Percentiles rank a stretch among this genome's conserved stretches.
phyloP scores from a whole-genome alignment of 2,113 vertebrate genomes.

The Phyllostomus discolor region DNA sequence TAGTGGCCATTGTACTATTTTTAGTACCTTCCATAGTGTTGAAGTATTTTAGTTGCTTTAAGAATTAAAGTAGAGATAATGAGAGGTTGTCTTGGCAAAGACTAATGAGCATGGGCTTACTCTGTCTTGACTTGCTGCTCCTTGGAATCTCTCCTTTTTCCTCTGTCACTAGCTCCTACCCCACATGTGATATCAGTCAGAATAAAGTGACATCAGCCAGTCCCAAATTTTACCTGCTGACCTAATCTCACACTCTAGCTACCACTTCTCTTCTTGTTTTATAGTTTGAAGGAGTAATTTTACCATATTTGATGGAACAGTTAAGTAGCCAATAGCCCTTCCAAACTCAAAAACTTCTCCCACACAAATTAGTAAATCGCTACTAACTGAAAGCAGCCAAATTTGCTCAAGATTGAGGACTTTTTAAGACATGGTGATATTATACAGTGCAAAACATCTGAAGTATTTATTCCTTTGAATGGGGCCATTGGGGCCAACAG shows the following conservation, averaged over 20 bases:
- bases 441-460: not conserved
- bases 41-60: not conserved
- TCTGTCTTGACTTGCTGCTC: not conserved
- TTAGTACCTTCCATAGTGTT: not conserved
- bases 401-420: not conserved
- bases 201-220: not conserved
- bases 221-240: not conserved
- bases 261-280: not conserved
- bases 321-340: not conserved
- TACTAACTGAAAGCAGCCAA: not conserved
- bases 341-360: not conserved
- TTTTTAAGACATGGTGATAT: not conserved
- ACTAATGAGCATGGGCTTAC: not conserved
- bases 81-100: not conserved
- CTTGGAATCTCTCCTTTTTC: not conserved
- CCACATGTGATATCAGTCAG: too few relatives aligned
- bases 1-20: not conserved
- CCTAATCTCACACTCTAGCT: not conserved
- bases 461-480: not conserved
- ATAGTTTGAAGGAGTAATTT: not conserved
- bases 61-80: not conserved
- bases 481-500: not conserved
- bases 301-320: not conserved
- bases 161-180: not conserved
- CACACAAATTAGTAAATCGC: not conserved